These are phyloP conservation scores for Probaryconus sp. DNA, from an alignment of 1,140 invertebrate species.

Conservation along the genomic window DNA sequence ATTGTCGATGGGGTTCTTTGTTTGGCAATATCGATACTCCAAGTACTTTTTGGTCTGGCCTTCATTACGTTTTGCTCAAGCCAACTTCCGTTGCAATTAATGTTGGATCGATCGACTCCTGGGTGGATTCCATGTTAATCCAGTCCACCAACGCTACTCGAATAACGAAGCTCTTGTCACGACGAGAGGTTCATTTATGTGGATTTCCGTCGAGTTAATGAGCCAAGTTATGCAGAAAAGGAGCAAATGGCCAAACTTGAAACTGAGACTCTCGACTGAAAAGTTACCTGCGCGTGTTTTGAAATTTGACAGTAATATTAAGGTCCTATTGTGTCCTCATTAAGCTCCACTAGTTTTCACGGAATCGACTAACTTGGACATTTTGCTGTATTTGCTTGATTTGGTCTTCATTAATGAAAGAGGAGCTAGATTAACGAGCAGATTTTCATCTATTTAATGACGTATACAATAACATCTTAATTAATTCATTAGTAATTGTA, in stretches of 20 bases:
- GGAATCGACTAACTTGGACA: constrained; percentile 7
- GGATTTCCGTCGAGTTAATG: constrained; percentile 57
- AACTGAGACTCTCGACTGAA: constrained; percentile 45
- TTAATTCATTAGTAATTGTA: no score
- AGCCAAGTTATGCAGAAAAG: constrained; percentile 52
- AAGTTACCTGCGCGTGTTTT: constrained; percentile 54
- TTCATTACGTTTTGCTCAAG: background rate
- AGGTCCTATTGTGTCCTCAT: constrained; percentile 27
- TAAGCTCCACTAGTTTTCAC: constrained; percentile 24
- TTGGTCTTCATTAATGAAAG: background rate
- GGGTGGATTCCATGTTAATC: constrained; percentile 56
- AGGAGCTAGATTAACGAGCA: no score
- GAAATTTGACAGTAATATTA: constrained; percentile 55
- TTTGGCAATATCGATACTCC: background rate
- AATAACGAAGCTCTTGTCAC: constrained; percentile 57
- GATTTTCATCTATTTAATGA: no score
- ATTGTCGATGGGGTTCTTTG: no score
- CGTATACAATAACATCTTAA: no score
- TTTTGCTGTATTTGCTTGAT: constrained; percentile 3
- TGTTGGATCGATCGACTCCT: constrained; percentile 47
- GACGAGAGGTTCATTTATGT: constrained; percentile 57
- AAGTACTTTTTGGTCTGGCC: constrained; percentile 34
- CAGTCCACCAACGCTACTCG: constrained; percentile 52
- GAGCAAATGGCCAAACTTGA: constrained; percentile 55
- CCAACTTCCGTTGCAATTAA: constrained; percentile 43